Conservation (phyloP, 1,140 invertebrate species). For the Gryllus bimaculatus region DNA sequence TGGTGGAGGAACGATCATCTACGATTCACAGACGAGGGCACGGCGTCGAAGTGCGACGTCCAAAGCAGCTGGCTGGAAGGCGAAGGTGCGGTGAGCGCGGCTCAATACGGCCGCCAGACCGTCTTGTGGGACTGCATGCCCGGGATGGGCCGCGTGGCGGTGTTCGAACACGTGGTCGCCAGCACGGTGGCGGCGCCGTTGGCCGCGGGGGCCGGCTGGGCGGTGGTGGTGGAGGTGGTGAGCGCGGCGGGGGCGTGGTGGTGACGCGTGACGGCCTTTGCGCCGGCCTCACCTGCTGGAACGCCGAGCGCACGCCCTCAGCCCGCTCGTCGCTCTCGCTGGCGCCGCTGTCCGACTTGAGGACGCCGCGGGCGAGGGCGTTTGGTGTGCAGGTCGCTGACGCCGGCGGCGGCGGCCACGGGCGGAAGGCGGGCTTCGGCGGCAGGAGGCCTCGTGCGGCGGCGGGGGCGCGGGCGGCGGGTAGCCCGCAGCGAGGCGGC, state of each 20-base stretch:
- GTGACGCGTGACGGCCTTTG: background rate
- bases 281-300: conserved; percentile 20
- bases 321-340: conserved; percentile 2
- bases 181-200: conserved; percentile 8
- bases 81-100: no score
- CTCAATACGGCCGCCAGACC: conserved; percentile 19
- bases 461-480: conserved; percentile 14
- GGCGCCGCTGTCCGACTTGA: background rate
- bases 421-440: background rate
- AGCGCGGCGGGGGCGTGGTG: no score
- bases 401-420: background rate
- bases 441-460: background rate
- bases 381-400: conserved; percentile 5
- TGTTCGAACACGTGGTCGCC: conserved; percentile 13
- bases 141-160: conserved; percentile 1
- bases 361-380: background rate
- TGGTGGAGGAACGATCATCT: no score
- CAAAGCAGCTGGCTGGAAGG: no score
- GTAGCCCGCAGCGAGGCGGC: conserved; percentile 12
- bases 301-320: conserved; percentile 15
- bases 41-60: no score
- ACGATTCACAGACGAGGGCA: no score
- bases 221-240: background rate
- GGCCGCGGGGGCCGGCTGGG: background rate
- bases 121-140: conserved; percentile 15